Conservation (phyloP, 2,113 vertebrate species). For the Setophaga kirtlandii region DNA sequence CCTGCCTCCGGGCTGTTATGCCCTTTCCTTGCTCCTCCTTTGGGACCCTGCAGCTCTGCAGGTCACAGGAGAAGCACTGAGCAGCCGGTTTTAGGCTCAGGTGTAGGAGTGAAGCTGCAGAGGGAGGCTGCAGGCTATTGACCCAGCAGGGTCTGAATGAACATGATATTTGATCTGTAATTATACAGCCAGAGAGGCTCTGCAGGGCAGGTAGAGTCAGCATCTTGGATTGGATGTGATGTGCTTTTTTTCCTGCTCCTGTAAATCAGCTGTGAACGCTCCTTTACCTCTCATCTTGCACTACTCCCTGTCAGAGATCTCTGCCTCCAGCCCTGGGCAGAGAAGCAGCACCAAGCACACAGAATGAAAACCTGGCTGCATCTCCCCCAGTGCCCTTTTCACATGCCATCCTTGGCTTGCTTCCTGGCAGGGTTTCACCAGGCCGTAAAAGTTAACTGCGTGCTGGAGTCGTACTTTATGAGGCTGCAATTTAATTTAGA, state of each 20-base stretch:
- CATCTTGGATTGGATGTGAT: not conserved
- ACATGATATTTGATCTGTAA: conserved; percentile 35
- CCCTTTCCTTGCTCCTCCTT: not conserved
- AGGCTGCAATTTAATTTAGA: conserved; percentile 19
- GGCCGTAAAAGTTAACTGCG: not conserved
- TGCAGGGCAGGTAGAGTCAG: conserved; percentile 20
- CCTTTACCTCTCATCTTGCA: not conserved
- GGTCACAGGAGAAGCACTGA: not conserved
- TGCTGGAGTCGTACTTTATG: not conserved
- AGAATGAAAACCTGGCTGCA: not conserved
- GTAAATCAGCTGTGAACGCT: not conserved
- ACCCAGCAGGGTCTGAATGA: conserved; percentile 17
- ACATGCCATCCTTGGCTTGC: not conserved
- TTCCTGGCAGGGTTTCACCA: not conserved
- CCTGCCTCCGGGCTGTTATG: not conserved
- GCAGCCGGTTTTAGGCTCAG: not conserved
- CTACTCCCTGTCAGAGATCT: not conserved
- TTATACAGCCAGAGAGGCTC: not conserved
- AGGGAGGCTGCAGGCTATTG: not conserved
- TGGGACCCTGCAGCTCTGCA: not conserved
- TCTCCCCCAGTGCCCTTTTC: not conserved
- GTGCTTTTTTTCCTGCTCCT: not conserved
- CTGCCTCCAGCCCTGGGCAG: not conserved
- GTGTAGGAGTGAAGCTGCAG: not conserved
- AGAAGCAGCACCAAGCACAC: not conserved